Percentiles rank a stretch among this genome's conserved stretches.
Conservation (phyloP, 2,797 vertebrate genomes). For the Clarias fuscus region DNA sequence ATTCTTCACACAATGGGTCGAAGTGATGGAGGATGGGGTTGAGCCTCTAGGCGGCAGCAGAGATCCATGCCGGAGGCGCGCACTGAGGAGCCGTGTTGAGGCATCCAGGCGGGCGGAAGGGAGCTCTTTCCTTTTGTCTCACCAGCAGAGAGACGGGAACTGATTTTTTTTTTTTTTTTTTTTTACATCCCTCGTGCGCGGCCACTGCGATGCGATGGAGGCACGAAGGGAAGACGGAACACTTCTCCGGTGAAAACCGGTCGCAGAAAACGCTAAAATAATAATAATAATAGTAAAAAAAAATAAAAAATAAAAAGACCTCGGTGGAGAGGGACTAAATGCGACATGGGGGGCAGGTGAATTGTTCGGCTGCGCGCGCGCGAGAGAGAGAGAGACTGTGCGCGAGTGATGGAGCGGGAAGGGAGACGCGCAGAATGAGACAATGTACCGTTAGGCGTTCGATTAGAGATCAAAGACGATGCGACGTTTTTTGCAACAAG, state of each 20-base stretch:
- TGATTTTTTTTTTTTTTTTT: not conserved
- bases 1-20: not conserved
- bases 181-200: not conserved
- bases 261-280: not conserved
- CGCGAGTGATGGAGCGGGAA: not conserved
- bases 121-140: constrained; percentile 10
- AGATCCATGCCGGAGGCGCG: not conserved
- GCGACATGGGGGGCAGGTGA: constrained; percentile 8
- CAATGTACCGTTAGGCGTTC: not conserved
- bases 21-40: not conserved
- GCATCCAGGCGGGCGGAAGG: not conserved
- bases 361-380: not conserved
- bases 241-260: not conserved
- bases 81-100: constrained; percentile 7
- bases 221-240: not conserved
- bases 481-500: not conserved
- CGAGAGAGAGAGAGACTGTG: not conserved
- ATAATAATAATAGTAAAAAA: too few species aligned
- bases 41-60: not conserved
- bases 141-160: not conserved
- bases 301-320: too few species aligned
- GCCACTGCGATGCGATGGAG: not conserved
- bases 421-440: not conserved
- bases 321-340: not conserved
- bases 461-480: not conserved